A percentile compares a stretch with the other conserved stretches of the same genome.
These are phyloP conservation scores for Anas platyrhynchos DNA, from an alignment of 2,113 vertebrate genomes.

Conservation along the genomic window DNA sequence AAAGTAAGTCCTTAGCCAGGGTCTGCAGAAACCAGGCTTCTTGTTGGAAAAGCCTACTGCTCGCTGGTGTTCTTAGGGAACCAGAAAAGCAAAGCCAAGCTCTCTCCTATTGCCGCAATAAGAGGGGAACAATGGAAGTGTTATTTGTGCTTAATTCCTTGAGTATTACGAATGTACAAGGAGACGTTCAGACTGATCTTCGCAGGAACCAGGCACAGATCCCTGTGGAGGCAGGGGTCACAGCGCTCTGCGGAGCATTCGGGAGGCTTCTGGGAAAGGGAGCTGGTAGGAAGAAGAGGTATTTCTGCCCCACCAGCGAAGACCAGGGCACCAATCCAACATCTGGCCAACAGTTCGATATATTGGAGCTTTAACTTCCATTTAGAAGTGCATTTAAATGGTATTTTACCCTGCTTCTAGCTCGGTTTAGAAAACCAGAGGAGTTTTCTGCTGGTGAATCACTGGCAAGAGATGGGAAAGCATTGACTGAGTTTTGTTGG, in stretches of 20 bases:
- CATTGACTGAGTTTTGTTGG: not conserved
- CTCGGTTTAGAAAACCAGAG: not conserved
- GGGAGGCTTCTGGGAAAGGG: not conserved
- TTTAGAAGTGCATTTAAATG: not conserved
- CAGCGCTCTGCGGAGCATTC: not conserved
- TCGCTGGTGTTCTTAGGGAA: not conserved
- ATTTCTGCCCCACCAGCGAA: not conserved
- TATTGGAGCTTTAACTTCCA: not conserved
- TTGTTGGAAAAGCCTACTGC: not conserved
- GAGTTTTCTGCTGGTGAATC: not conserved
- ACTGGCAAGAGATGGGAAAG: not conserved
- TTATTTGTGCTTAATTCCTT: constrained; percentile 17
- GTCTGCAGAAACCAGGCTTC: not conserved
- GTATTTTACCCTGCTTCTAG: not conserved
- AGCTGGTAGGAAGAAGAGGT: not conserved
- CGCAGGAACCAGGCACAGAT: not conserved
- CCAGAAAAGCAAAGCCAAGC: not conserved
- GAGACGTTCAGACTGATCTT: not conserved
- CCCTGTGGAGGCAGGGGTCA: not conserved
- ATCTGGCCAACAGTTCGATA: not conserved
- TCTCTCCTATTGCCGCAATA: constrained; percentile 17
- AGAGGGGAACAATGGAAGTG: not conserved
- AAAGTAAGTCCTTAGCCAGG: constrained; percentile 32
- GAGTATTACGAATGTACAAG: not conserved
- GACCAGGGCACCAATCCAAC: not conserved